phyloP scores from a whole-genome alignment of 2,888 invertebrate species.

The Leptinotarsa tumamoca region DNA sequence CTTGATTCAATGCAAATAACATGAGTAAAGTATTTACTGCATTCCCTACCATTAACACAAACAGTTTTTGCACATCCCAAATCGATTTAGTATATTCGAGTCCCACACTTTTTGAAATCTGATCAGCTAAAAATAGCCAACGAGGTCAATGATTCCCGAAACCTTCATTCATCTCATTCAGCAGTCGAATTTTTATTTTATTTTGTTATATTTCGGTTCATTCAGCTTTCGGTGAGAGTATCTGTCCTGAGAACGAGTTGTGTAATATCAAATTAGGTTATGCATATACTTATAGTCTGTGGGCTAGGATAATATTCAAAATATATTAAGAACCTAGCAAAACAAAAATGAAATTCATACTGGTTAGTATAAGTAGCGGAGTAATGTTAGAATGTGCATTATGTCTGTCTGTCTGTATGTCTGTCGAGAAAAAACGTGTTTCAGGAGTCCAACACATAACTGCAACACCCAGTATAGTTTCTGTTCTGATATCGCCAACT shows the following conservation, averaged over 20 bases:
- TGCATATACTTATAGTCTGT: constrained; percentile 23
- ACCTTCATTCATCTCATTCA: constrained; percentile 39
- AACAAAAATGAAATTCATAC: background rate
- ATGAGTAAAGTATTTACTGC: no score
- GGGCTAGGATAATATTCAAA: constrained; percentile 1
- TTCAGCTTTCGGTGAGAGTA: constrained; percentile 45
- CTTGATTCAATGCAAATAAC: no score
- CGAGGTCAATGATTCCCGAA: constrained; percentile 32
- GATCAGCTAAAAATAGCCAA: constrained; percentile 36
- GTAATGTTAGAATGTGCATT: background rate
- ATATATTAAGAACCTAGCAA: background rate
- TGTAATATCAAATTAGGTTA: constrained; percentile 28
- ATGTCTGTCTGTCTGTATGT: no score
- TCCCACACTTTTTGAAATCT: constrained; percentile 36
- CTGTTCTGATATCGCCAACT: no score
- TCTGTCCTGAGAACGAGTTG: constrained; percentile 30
- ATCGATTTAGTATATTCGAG: background rate
- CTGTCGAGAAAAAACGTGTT: no score
- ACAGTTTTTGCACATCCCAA: background rate
- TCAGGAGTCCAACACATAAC: no score
- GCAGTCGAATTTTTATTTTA: constrained; percentile 35
- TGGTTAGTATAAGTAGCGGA: background rate
- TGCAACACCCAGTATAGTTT: no score
- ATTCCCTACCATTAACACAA: background rate
- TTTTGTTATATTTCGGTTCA: constrained; percentile 44